phyloP scores from a whole-genome alignment of 2,888 invertebrate genomes.

The Acrobeloides nanus region DNA sequence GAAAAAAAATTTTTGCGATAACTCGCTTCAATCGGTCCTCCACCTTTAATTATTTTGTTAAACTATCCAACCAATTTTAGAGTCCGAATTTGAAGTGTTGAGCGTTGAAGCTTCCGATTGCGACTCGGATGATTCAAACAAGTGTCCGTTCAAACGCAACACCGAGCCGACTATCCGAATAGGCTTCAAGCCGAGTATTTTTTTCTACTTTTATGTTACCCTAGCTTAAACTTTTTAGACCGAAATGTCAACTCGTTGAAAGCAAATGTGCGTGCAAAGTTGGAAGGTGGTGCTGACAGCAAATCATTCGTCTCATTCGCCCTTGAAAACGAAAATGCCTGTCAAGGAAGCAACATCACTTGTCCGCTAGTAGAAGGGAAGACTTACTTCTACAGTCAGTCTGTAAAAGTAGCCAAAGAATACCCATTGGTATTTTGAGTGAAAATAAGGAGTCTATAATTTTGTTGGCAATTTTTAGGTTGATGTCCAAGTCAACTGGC shows the following conservation, averaged over 20 bases:
- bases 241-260: constrained; percentile 15
- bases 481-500: constrained; percentile 37
- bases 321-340: constrained; percentile 26
- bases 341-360: constrained; percentile 21
- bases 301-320: constrained; percentile 22
- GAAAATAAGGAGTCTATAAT: not conserved
- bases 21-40: too few species aligned
- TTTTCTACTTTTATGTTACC: not conserved
- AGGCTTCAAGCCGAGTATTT: constrained; percentile 19
- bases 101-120: constrained; percentile 21
- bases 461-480: constrained; percentile 4
- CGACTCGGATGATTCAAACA: constrained; percentile 8
- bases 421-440: constrained; percentile 15
- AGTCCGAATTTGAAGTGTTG: constrained; percentile 25
- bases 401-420: constrained; percentile 18
- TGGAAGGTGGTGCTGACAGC: too few species aligned
- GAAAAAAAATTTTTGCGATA: too few species aligned
- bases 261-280: constrained; percentile 20
- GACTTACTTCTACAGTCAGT: constrained; percentile 25
- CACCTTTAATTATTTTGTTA: not conserved
- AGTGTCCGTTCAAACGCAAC: constrained; percentile 16
- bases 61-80: constrained; percentile 15
- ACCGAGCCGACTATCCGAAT: constrained; percentile 18
- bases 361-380: constrained; percentile 24
- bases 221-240: constrained; percentile 10